These are phyloP conservation scores for Apodemus agrarius DNA, from an alignment of 2,797 vertebrate genomes.

Conservation along the genomic window DNA sequence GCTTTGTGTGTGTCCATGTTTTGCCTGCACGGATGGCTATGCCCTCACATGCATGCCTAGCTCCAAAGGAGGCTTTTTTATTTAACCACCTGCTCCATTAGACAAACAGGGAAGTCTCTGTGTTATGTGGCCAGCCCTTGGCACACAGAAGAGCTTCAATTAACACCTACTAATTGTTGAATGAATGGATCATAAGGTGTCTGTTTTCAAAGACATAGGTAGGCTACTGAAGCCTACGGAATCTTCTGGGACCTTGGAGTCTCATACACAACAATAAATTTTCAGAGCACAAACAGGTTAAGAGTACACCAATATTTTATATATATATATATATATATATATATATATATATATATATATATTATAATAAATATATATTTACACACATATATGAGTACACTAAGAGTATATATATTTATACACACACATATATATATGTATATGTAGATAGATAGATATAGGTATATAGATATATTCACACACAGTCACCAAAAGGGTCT, in stretches of 20 bases:
- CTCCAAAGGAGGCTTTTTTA: not conserved
- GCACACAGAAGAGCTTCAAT: not conserved
- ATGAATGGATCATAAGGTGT: not conserved
- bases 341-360: too few species aligned
- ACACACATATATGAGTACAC: not conserved
- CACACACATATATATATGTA: not conserved
- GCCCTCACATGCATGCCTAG: not conserved
- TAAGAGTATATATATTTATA: not conserved
- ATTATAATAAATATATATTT: too few species aligned
- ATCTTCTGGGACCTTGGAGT: not conserved
- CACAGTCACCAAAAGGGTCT: not conserved
- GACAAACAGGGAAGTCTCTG: not conserved
- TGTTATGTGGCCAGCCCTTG: not conserved
- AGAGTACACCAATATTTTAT: not conserved
- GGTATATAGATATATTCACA: not conserved
- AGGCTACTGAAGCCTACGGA: not conserved
- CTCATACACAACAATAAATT: not conserved
- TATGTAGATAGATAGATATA: not conserved
- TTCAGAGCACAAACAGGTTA: not conserved
- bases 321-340: too few species aligned
- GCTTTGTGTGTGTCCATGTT: not conserved
- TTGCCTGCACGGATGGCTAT: not conserved
- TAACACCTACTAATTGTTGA: not conserved
- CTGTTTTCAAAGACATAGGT: not conserved
- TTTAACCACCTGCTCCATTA: not conserved